phyloP scores from a whole-genome alignment of 2,797 vertebrate genomes.

The Danionella dracula region DNA sequence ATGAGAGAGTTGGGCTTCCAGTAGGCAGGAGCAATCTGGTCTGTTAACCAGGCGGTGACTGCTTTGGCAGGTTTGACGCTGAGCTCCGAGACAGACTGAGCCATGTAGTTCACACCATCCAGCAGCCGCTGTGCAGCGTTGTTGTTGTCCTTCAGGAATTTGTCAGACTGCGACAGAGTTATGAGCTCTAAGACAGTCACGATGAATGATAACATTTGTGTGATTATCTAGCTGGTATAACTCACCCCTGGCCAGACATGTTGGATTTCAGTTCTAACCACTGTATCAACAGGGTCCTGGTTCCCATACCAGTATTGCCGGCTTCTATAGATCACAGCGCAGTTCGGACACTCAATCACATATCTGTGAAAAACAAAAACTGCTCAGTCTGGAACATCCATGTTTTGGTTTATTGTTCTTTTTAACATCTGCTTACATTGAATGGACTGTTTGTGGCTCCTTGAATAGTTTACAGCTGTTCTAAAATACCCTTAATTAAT shows the following conservation, averaged over 20 bases:
- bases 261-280: slow-evolving; percentile 95
- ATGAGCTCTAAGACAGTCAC: background rate
- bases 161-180: slow-evolving; percentile 72
- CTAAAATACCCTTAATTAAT: too few relatives aligned
- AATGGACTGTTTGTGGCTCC: too few relatives aligned
- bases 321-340: slow-evolving; percentile 93
- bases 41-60: slow-evolving; percentile 94
- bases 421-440: too few relatives aligned
- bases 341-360: slow-evolving; percentile 95
- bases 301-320: slow-evolving; percentile 98
- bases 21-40: slow-evolving; percentile 95
- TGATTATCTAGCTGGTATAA: background rate
- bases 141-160: slow-evolving; percentile 98
- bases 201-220: too few relatives aligned
- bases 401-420: too few relatives aligned
- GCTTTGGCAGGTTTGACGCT: slow-evolving; percentile 96
- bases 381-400: background rate
- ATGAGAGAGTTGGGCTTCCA: slow-evolving; percentile 97
- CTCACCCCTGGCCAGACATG: slow-evolving; percentile 97
- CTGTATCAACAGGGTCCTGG: slow-evolving; percentile 96
- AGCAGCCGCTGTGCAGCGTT: slow-evolving; percentile 95
- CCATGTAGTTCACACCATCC: slow-evolving; percentile 96
- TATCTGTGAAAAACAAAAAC: slow-evolving; percentile 67
- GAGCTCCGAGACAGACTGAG: slow-evolving; percentile 96
- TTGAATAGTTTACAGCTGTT: too few relatives aligned